These are phyloP conservation scores for Dryobotodes eremita DNA, from an alignment of 2,888 invertebrate genomes.

Conservation along the genomic window DNA sequence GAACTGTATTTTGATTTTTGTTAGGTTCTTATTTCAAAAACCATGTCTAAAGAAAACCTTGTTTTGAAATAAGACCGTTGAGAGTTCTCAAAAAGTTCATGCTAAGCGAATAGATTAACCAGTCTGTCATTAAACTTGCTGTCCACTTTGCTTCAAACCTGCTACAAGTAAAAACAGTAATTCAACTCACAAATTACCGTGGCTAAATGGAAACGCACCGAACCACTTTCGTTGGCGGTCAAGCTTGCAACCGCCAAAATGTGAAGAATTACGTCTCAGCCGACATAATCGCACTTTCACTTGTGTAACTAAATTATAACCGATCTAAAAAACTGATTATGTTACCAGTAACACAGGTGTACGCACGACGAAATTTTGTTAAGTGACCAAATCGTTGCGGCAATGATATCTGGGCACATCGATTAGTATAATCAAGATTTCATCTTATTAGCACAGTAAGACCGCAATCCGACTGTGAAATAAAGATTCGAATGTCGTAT, in stretches of 20 bases:
- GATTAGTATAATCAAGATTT: constrained; percentile 3
- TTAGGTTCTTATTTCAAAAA: no score
- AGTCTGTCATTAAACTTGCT: neutral
- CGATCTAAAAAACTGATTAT: constrained; percentile 45
- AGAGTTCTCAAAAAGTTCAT: neutral
- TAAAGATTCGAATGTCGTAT: neutral
- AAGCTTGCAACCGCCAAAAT: constrained; percentile 61
- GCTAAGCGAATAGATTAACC: neutral
- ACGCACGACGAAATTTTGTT: constrained; percentile 12
- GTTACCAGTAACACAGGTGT: constrained; percentile 23
- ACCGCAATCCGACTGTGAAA: constrained; percentile 8
- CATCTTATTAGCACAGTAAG: neutral
- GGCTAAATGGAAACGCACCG: constrained; percentile 42
- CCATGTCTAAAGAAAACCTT: no score
- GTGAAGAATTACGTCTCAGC: constrained; percentile 58
- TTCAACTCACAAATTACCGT: constrained; percentile 21
- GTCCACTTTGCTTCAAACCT: neutral
- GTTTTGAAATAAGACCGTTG: no score
- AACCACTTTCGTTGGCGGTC: constrained; percentile 78
- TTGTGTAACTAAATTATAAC: constrained; percentile 60
- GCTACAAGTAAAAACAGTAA: neutral
- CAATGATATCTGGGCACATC: constrained; percentile 1
- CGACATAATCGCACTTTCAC: constrained; percentile 66
- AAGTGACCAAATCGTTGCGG: neutral
- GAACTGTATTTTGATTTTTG: no score